These are phyloP conservation scores for Formica aserva DNA, from an alignment of 2,888 invertebrate genomes.

Conservation along the genomic window DNA sequence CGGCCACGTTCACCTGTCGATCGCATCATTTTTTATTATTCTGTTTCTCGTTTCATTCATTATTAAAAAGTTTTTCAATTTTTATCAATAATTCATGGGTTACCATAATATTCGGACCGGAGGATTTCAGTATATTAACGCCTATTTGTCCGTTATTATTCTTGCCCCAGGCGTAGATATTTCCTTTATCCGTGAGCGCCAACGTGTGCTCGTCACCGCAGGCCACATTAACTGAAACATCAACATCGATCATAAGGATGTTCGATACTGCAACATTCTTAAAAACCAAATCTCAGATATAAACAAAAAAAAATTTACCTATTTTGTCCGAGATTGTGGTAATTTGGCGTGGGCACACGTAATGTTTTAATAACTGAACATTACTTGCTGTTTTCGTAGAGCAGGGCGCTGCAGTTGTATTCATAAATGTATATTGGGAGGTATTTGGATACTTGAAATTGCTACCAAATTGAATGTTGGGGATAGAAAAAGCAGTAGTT, in stretches of 20 bases:
- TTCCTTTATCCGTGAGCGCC: neutral
- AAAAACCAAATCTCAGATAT: neutral
- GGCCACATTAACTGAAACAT: neutral
- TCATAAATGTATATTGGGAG: no score
- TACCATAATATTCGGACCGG: neutral
- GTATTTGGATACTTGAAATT: no score
- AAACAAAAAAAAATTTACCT: neutral
- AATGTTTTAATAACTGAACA: neutral
- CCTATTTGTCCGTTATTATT: neutral
- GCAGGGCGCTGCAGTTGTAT: no score
- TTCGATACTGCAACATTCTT: neutral
- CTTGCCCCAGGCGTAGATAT: neutral
- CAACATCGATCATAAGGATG: neutral
- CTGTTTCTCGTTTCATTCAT: neutral
- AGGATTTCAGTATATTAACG: neutral
- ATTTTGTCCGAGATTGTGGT: neutral
- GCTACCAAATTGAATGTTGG: no score
- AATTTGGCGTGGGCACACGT: neutral
- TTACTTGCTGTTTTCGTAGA: neutral
- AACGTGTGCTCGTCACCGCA: neutral
- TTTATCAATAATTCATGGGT: neutral
- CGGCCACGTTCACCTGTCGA: neutral
- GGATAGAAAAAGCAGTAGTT: no score
- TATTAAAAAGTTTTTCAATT: neutral
- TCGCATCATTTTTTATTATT: neutral